phyloP scores from a whole-genome alignment of 2,888 invertebrate genomes.

The Synanthedon andrenaeformis region DNA sequence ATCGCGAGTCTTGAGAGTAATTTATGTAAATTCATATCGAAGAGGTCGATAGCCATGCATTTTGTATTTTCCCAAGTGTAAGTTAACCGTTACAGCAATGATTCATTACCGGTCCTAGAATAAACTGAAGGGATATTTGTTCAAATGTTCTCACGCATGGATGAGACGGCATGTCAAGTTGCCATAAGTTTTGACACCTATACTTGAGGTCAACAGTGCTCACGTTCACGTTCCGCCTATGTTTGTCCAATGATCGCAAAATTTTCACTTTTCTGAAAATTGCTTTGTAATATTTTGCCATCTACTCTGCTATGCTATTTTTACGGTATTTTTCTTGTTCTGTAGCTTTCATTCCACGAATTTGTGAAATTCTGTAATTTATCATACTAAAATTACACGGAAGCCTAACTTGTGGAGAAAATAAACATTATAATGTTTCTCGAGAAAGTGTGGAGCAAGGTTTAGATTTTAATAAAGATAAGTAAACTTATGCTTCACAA shows the following conservation, averaged over 20 bases:
- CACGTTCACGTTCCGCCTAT: conserved; percentile 47
- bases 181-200: conserved; percentile 57
- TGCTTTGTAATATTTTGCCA: conserved; percentile 22
- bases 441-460: too few relatives aligned
- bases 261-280: conserved; percentile 27
- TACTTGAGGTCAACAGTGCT: conserved; percentile 47
- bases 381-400: not conserved
- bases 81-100: conserved; percentile 60
- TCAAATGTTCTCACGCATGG: conserved; percentile 65
- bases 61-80: conserved; percentile 46
- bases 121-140: conserved; percentile 60
- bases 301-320: conserved; percentile 7
- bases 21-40: conserved; percentile 40
- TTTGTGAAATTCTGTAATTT: too few relatives aligned
- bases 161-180: conserved; percentile 48
- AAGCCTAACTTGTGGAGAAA: too few relatives aligned
- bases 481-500: conserved; percentile 17
- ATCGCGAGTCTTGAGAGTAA: conserved; percentile 11
- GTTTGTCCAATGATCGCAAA: conserved; percentile 36
- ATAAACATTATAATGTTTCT: too few relatives aligned
- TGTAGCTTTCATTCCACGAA: not conserved
- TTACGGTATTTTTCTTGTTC: conserved; percentile 11
- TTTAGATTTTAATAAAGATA: not conserved
- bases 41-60: conserved; percentile 43
- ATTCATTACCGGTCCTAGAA: conserved; percentile 63